phyloP scores from a whole-genome alignment of 2,113 vertebrate species.

The Callorhinus ursinus region DNA sequence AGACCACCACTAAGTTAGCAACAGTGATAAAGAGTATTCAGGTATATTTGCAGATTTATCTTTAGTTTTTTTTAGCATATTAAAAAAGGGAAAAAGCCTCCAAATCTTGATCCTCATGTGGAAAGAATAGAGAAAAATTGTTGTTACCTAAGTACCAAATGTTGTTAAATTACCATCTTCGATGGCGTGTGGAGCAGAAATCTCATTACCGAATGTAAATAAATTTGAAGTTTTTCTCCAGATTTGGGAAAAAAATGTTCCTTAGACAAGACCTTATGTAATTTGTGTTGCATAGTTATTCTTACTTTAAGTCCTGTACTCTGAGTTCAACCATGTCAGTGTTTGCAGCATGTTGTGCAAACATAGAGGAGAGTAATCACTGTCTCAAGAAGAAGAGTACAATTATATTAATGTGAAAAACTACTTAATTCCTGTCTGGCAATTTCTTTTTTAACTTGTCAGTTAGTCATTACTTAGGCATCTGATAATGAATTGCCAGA shows the following conservation, averaged over 20 bases:
- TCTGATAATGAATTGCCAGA: conserved; percentile 76
- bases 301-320: conserved; percentile 42
- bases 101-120: conserved; percentile 28
- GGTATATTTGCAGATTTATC: conserved; percentile 91
- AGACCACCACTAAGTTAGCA: conserved; percentile 90
- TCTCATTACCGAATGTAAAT: conserved; percentile 67
- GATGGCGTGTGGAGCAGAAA: conserved; percentile 44
- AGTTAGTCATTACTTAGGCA: conserved; percentile 74
- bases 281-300: conserved; percentile 1
- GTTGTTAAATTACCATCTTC: conserved; percentile 62
- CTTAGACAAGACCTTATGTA: background rate
- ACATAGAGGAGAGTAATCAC: conserved; percentile 32
- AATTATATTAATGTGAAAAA: conserved; percentile 68
- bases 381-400: conserved; percentile 59
- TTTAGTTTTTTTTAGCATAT: conserved; percentile 80
- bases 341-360: conserved; percentile 36
- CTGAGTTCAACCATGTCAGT: background rate
- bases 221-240: background rate
- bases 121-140: conserved; percentile 67
- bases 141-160: background rate
- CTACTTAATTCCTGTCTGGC: conserved; percentile 42
- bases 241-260: conserved; percentile 20
- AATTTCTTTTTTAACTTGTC: conserved; percentile 77
- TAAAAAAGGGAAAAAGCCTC: background rate
- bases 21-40: conserved; percentile 91